Evolutionary conservation across 2,888 invertebrate genomes (phyloP), one percentile per base, ranked within the genome.

Genomic region (Rutpela maculata): DNA sequence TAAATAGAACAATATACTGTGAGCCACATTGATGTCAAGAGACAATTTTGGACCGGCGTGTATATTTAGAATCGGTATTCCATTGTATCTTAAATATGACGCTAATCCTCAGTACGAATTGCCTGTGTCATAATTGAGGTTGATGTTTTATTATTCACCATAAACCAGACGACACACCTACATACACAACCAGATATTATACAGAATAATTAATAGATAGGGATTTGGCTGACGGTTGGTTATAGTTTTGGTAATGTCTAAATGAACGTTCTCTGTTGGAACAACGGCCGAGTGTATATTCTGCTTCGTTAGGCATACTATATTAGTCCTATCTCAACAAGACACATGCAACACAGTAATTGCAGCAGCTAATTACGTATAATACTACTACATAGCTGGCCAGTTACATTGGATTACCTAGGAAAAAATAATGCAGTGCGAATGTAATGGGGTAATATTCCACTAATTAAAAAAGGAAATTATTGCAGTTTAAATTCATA

Each of bases 171-270:
- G 55, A 56, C 9, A 60, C n/a, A 62, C 50, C 55, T 67, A 38
- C 55, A 18, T 43, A 67, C 19, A 67, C 66, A 65, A 65, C 38
- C 22, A 22, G 22, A 68, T 17, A 68, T 66, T 26, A 68, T 26
- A 55, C 26, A 6, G 67, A 68, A 68, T 68, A 68, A 68, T 56
- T 56, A 56, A 68, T 56, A 68, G 56, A 66, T 22, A 38, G 12
- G 31, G 56, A 50, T 22, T 50, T 22, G 15, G 55, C 5, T 56
- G 67, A 26, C 55, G 22, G 67, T 68, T 26, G 22, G 67, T 31
- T 68, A 50, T 26, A 68, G 55, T 68, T 50, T 55, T 55, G n/a
- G 22, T 22, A 22, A 26, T 59, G 62, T 62, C 62, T 62, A 17
- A 56, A 55, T 26, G 22, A 68, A 68, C 55, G 31, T 22, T n/a